Evolutionary conservation across 1,140 invertebrate genomes (phyloP).

Genomic region (Akabosia matsudoensis): DNA sequence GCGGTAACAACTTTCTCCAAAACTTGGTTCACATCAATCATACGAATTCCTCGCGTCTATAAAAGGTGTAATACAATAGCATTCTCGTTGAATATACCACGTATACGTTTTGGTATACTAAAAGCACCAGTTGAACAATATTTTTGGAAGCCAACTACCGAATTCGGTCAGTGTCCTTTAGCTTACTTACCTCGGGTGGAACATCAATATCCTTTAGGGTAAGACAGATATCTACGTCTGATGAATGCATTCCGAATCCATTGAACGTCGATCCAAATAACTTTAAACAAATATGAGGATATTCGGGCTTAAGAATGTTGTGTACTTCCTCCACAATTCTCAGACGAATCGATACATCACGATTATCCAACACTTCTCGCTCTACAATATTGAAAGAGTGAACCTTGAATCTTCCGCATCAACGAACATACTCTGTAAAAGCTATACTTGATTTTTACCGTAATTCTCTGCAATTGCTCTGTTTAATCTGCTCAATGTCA

Average conservation of each 20-base stretch:
- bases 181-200: not conserved
- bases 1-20: conserved; percentile 53
- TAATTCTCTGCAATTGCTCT: conserved; percentile 44
- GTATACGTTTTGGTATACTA: not conserved
- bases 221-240: conserved; percentile 64
- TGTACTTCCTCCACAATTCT: conserved; percentile 52
- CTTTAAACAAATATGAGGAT: conserved; percentile 53
- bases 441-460: conserved; percentile 6
- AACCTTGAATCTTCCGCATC: too few species aligned
- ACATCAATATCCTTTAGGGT: conserved; percentile 53
- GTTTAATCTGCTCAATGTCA: conserved; percentile 47
- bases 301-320: conserved; percentile 46
- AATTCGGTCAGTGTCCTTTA: too few species aligned
- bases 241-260: conserved; percentile 61
- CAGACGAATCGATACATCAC: conserved; percentile 51
- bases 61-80: too few species aligned
- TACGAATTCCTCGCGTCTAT: not conserved
- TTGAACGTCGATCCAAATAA: conserved; percentile 64
- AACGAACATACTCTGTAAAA: conserved; percentile 22
- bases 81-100: not conserved
- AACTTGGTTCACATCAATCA: conserved; percentile 29
- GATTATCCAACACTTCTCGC: conserved; percentile 49
- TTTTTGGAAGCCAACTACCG: not conserved
- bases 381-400: too few species aligned
- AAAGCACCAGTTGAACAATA: not conserved